Base-by-base conservation (phyloP, 2,797 vertebrate species). In the Tauraco hartlaubi region DNA sequence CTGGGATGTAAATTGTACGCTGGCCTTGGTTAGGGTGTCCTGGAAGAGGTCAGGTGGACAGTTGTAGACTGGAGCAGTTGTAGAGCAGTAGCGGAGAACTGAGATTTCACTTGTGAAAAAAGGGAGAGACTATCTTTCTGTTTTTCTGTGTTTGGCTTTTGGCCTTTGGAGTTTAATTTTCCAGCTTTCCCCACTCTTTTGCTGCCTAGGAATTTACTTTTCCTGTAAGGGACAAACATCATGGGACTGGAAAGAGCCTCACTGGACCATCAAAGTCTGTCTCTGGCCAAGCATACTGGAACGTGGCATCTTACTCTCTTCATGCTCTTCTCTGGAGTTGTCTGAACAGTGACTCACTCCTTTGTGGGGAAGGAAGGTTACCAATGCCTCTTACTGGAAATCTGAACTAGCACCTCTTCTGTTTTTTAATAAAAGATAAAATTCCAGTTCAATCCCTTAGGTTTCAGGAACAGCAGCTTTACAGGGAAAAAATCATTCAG, bases 301-400 rank as follows among this genome's bases (percentile, higher is more conserved):
- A 84, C 15, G 22, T 84, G 63, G 82, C 66, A 75, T 79, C 77
- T 58, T 72, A n/a, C 17, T 75, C 54, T 31, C 76, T 44, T 78
- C 29, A 2, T 85, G 73, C 10, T 3, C 80, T 90, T 72, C 89
- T 75, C 67, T 74, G 58, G 82, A 85, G 48, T 11, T 63, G 75
- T 68, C 85, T 62, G 55, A 87, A 49, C 46, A 88, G 69, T 91
- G 95, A 96, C 84, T 97, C 81, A 91, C 61, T 71, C 23, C 74
- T 92, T 69, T 92, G 91, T 74, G 73, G 39, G 66, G 59, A 92
- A 72, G 63, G 23, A 69, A 79, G 67, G 74, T 85, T 92, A 71
- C 81, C 81, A 31, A 6, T 67, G 86, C 28, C 52, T 91, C 83
- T 92, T 92, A 79, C 74, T 92, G 94, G 88, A 94, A 96, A 94